These are phyloP conservation scores for Fringilla coelebs DNA, from an alignment of 2,797 vertebrate genomes.

Conservation along the genomic window DNA sequence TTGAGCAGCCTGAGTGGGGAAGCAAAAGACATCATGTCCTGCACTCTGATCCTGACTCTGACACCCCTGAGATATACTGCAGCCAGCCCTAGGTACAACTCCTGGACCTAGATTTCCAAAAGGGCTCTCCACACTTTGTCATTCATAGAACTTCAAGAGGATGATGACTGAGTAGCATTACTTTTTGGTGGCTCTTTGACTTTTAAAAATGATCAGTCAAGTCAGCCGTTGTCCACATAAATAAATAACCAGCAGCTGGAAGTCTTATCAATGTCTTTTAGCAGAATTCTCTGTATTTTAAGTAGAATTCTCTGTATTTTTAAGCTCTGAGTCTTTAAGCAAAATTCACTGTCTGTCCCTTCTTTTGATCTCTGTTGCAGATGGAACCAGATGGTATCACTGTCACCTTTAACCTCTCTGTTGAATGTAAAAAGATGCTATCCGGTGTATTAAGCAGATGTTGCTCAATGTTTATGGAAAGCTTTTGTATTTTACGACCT, in stretches of 20 bases:
- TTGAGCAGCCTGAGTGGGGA: neutral
- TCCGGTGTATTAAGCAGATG: neutral
- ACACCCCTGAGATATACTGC: neutral
- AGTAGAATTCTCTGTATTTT: neutral
- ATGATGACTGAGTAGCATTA: neutral
- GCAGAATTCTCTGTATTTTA: neutral
- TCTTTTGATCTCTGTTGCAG: neutral
- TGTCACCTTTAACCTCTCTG: neutral
- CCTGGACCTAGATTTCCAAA: neutral
- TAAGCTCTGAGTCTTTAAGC: neutral
- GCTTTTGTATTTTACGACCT: neutral
- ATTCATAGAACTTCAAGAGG: neutral
- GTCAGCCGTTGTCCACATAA: neutral
- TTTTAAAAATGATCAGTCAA: neutral
- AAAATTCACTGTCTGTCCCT: neutral
- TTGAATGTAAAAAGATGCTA: neutral
- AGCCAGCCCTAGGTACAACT: neutral
- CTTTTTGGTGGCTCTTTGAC: neutral
- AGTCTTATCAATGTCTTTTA: neutral
- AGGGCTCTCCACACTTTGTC: neutral
- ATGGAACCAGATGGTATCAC: neutral
- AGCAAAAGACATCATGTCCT: neutral
- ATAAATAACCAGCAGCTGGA: neutral
- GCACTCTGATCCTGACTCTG: neutral
- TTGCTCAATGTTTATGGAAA: neutral